Base-by-base conservation (phyloP, 2,888 invertebrate species). In the Serripes groenlandicus region DNA sequence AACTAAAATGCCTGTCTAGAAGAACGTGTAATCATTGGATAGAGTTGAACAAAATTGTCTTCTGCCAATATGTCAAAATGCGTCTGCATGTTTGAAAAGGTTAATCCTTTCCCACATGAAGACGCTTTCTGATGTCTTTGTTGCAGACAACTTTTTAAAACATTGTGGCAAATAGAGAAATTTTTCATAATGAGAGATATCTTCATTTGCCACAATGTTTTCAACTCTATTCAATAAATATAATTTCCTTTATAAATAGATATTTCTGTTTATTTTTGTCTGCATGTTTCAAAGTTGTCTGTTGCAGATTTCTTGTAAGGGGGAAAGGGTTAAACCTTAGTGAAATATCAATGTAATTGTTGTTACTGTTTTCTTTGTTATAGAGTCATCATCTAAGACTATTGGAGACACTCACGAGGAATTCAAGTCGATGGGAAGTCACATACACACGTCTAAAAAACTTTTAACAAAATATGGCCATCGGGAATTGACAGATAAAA, bases 401-500 rank as follows among this genome's bases (percentile, higher is more conserved):
- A 90, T 93, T n/a, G 88, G 87, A 4, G 93, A 91, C 26, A 94
- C 94, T 4, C 91, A 93, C 52, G 94, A 94, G 72, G 99, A 99
- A 94, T 95, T 98, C 52, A 96, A 97, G 90, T 96, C 96, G 88
- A 98, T 98, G 85, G 97, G 97, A 1, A 97, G 97, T 84, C 97
- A 97, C 32, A 98, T 99, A 89, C 96, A 97, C 34, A 98, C 98
- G 93, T 98, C 98, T 0, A 97, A 97, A 87, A 98, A 98, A 94
- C 95, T 99, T 11, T 95, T 99, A 62, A 98, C 98, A 76, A 99
- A 99, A 95, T 99, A 99, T 93, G 98, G 98, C 3, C 96, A 99
- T 74, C 96, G 99, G 52, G 99, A 99, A 95, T 97, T 98, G 87
- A 99, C 99, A 0, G 99, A 99, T 94, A 99, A 98, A 96, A 96